Evolutionary conservation across 2,797 vertebrate genomes (phyloP).

Genomic region (Lagothrix lagotricha): DNA sequence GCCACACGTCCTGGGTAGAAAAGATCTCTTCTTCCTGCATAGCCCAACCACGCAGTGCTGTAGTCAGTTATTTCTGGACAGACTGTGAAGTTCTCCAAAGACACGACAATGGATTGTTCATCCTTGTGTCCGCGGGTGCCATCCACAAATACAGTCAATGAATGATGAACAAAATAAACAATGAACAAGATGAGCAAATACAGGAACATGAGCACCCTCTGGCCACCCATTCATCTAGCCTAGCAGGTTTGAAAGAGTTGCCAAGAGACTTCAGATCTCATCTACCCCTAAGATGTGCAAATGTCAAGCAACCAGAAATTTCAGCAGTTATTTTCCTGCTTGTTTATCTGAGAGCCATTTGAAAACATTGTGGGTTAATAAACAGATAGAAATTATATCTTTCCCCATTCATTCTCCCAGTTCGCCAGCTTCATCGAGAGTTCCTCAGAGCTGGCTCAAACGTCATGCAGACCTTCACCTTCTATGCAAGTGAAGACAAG

Average conservation of each 20-base stretch:
- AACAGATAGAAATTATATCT: neutral
- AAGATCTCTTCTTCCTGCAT: neutral
- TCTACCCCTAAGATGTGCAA: neutral
- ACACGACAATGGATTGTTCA: neutral
- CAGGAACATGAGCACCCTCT: neutral
- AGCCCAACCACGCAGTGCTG: neutral
- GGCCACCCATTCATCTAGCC: neutral
- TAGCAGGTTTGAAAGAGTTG: neutral
- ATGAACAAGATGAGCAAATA: neutral
- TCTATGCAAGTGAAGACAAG: slow-evolving; percentile 98
- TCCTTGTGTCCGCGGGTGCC: neutral
- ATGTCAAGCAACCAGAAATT: neutral
- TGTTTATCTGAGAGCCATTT: neutral
- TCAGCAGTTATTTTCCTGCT: neutral
- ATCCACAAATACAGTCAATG: neutral
- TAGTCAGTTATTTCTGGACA: neutral
- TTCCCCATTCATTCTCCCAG: slow-evolving; percentile 81
- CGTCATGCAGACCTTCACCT: slow-evolving; percentile 97
- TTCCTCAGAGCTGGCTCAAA: slow-evolving; percentile 96
- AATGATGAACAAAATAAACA: neutral
- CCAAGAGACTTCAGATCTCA: neutral
- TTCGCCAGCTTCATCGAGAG: slow-evolving; percentile 97
- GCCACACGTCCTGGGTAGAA: neutral
- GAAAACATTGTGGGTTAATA: neutral
- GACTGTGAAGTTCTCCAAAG: neutral